These are phyloP conservation scores for Acridotheres tristis DNA, from an alignment of 2,797 vertebrate genomes.

Conservation along the genomic window DNA sequence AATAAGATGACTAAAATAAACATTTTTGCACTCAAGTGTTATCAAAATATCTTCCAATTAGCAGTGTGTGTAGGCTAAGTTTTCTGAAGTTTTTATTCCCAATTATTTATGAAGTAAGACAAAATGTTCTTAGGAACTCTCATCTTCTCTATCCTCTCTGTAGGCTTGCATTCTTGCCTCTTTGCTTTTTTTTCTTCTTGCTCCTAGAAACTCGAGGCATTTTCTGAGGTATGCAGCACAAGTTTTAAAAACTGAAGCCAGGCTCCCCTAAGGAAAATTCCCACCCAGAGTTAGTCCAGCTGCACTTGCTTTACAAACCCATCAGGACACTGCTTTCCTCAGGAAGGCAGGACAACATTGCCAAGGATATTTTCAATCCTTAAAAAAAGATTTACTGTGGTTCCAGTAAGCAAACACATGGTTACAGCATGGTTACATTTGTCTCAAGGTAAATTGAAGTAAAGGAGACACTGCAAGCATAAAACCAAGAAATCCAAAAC, in stretches of 20 bases:
- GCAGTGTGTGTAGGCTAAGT: neutral
- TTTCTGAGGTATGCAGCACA: neutral
- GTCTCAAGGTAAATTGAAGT: neutral
- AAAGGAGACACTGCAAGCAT: neutral
- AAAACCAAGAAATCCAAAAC: neutral
- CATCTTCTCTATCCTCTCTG: neutral
- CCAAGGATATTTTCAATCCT: conserved; percentile 3
- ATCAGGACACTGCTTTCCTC: neutral
- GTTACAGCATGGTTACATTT: neutral
- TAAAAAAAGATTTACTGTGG: neutral
- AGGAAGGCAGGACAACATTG: neutral
- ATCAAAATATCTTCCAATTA: neutral
- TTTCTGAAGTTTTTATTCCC: neutral
- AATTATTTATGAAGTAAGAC: neutral
- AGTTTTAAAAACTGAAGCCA: neutral
- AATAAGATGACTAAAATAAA: neutral
- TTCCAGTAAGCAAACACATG: neutral
- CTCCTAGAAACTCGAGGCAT: neutral
- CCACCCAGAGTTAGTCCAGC: neutral
- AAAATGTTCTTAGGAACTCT: neutral
- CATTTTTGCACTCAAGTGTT: neutral
- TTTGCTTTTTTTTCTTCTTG: neutral
- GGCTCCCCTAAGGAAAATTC: conserved; percentile 7
- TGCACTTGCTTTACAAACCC: neutral
- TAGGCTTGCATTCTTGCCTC: neutral